A percentile compares a stretch with the other conserved stretches of the same genome.
Evolutionary conservation across 2,797 vertebrate species (phyloP).

Genomic region (Dryobates pubescens): DNA sequence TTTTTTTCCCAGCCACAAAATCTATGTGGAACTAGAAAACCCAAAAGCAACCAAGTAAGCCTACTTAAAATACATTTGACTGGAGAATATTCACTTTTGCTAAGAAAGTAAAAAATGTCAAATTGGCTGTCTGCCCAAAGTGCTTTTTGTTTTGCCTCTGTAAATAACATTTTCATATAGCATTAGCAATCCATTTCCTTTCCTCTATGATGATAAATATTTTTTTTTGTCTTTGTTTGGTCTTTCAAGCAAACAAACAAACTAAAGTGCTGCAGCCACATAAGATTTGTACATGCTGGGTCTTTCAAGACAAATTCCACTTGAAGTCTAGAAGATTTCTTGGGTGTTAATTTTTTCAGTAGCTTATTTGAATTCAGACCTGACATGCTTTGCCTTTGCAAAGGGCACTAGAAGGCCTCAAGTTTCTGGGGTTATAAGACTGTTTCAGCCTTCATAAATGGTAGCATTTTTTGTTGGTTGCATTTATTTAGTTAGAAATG

Average conservation of each 20-base stretch:
- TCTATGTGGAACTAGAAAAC: not conserved
- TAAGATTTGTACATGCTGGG: not conserved
- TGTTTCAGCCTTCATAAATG: not conserved
- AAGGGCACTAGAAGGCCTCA: not conserved
- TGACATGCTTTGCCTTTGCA: not conserved
- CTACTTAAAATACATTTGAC: not conserved
- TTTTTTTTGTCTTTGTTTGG: conserved; percentile 4
- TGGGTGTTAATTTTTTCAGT: not conserved
- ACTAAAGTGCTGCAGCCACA: not conserved
- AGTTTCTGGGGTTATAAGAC: not conserved
- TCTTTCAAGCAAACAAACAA: not conserved
- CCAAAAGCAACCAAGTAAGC: not conserved
- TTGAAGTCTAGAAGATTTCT: not conserved
- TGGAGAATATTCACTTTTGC: not conserved
- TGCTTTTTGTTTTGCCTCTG: not conserved
- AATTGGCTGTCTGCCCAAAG: not conserved
- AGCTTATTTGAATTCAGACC: not conserved
- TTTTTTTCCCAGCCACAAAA: not conserved
- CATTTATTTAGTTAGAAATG: not conserved
- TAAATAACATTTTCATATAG: not conserved
- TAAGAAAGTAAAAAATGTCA: not conserved
- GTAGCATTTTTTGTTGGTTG: not conserved
- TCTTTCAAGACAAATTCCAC: not conserved
- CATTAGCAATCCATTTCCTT: conserved; percentile 21
- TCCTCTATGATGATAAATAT: not conserved